These are phyloP conservation scores for Athripsodes cinereus DNA, from an alignment of 2,888 invertebrate genomes.

Conservation along the genomic window DNA sequence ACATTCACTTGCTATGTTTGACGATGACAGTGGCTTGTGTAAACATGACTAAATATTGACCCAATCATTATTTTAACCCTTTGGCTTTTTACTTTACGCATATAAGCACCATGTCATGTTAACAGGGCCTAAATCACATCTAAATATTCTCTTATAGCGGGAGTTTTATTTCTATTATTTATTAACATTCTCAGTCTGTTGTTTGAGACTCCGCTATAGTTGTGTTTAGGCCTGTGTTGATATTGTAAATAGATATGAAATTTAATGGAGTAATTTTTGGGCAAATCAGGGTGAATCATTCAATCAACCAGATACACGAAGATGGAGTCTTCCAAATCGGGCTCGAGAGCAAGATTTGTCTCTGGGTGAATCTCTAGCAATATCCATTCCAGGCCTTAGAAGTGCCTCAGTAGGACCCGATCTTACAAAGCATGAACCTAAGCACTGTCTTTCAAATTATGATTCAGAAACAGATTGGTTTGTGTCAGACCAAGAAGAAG, in stretches of 20 bases:
- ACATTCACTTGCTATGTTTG: background rate
- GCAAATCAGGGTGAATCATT: conserved; percentile 30
- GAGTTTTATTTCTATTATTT: background rate
- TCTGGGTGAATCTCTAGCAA: conserved; percentile 5
- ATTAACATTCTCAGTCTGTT: background rate
- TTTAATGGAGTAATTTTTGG: conserved; percentile 17
- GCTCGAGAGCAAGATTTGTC: conserved; percentile 3
- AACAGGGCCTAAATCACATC: background rate
- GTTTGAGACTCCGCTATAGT: background rate
- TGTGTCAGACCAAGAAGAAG: conserved; percentile 74
- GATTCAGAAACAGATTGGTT: conserved; percentile 71
- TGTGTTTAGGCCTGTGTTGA: background rate
- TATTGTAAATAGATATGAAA: background rate
- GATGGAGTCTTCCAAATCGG: conserved; percentile 44
- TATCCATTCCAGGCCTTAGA: conserved; percentile 14
- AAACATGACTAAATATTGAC: background rate
- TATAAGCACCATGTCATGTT: conserved; percentile 1
- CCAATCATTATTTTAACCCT: background rate
- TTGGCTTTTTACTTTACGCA: conserved; percentile 4
- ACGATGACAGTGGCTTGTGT: background rate
- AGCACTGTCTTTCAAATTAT: conserved; percentile 31
- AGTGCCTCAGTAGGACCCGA: conserved; percentile 25
- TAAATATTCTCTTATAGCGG: background rate
- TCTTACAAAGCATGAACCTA: conserved; percentile 5
- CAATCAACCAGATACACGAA: conserved; percentile 33